phyloP scores from a whole-genome alignment of 2,888 invertebrate genomes.

The Shargacucullia verbasci region DNA sequence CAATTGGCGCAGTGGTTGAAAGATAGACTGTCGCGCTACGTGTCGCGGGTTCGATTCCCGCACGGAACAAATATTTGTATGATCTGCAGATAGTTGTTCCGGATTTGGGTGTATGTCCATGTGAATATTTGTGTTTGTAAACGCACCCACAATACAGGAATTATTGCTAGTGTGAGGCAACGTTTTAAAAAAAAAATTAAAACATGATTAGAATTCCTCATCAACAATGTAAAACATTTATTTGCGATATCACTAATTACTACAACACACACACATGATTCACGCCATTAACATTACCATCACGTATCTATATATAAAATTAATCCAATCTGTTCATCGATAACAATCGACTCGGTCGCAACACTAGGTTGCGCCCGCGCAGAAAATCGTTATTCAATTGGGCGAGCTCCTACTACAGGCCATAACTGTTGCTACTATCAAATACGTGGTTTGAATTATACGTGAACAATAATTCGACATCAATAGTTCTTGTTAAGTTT shows the following conservation, averaged over 20 bases:
- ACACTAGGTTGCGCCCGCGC: conserved; percentile 66
- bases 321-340: conserved; percentile 59
- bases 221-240: conserved; percentile 13
- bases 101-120: too few relatives aligned
- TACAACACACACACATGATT: conserved; percentile 6
- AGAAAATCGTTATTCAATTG: conserved; percentile 82
- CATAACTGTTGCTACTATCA: conserved; percentile 73
- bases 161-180: too few relatives aligned
- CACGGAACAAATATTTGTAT: too few relatives aligned
- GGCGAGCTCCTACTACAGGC: conserved; percentile 63
- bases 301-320: conserved; percentile 39
- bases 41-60: too few relatives aligned
- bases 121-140: too few relatives aligned
- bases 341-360: conserved; percentile 53
- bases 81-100: too few relatives aligned
- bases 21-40: too few relatives aligned
- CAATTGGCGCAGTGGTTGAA: too few relatives aligned
- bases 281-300: conserved; percentile 14
- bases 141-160: too few relatives aligned
- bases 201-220: conserved; percentile 24
- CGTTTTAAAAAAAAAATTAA: too few relatives aligned
- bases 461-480: conserved; percentile 36
- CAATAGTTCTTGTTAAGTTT: conserved; percentile 26
- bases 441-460: conserved; percentile 70
- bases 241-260: conserved; percentile 18